Base-by-base conservation (phyloP, 92 coral and sea anemone genomes). In the Actinernus sp. region DNA sequence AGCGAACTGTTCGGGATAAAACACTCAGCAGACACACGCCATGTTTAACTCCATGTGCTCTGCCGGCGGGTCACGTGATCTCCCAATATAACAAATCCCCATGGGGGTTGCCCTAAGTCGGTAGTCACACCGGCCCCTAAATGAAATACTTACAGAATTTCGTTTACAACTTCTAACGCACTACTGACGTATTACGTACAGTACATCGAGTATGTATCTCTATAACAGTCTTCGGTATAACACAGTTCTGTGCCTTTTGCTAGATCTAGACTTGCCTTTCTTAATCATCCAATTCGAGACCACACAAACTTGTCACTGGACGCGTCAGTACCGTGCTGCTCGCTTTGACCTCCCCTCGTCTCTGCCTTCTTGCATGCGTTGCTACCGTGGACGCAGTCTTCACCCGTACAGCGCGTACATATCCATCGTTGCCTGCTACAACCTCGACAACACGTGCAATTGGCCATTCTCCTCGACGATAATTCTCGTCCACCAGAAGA, bases 401-500 rank as follows among this genome's bases (percentile, higher is more conserved):
- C 53, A 73, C 92, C 28, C 45, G 60, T 13, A 62, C 92, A 5
- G 83, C 26, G 33, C 65, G 79, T 55, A 79, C 83, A 3, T 34
- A 71, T 13, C 85, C 81, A 49, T 76, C 85, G 26, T 50, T 31
- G 32, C 71, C 48, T 38, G 52, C 18, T 8, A 60, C 24, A 9
- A 71, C 79, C 44, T 79, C 81, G 36, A 62, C 64, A 29, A 82
- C 61, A 19, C 64, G 29, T 19, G 71, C 78, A 23, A 73, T 31
- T 34, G 71, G 76, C 88, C 88, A 82, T 26, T 82, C 51, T 45
- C 82, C 78, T 41, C 82, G 61, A 17, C 63, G 67, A 31, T 56
- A 73, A 20, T 52, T 45, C 61, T 73, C 72, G 36, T 73, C 88
- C 4, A 78, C 64, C 14, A 66, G 40, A 27, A 73, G 71, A 33